Evolutionary conservation across 2,888 invertebrate species (phyloP).

Genomic region (Himalopsyche kuldschensis): DNA sequence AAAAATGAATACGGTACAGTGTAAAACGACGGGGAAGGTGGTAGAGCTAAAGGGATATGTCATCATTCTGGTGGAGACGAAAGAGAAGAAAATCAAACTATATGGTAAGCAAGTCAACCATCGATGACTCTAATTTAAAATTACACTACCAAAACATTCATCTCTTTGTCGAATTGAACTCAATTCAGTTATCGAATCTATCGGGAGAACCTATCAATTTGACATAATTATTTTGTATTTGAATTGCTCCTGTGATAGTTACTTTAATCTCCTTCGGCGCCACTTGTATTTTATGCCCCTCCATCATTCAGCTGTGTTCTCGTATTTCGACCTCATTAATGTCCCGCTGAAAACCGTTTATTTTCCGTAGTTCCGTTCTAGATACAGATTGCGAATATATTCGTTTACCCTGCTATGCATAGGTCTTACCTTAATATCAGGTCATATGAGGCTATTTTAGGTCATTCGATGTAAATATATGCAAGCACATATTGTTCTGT

Average conservation of each 20-base stretch:
- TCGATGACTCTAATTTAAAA: not conserved
- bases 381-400: not conserved
- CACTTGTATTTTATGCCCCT: not conserved
- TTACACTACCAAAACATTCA: too few species aligned
- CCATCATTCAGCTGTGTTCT: not conserved
- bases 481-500: too few species aligned
- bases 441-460: too few species aligned
- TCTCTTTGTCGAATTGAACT: too few species aligned
- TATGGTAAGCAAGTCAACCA: slow-evolving; percentile 65
- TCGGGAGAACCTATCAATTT: not conserved
- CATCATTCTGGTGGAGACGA: slow-evolving; percentile 90
- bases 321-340: not conserved
- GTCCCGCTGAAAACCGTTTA: not conserved
- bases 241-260: not conserved
- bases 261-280: not conserved
- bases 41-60: slow-evolving; percentile 95
- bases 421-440: too few species aligned
- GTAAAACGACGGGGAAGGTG: slow-evolving; percentile 54
- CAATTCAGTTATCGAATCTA: not conserved
- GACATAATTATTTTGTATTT: not conserved
- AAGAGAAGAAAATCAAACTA: slow-evolving; percentile 91
- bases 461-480: too few species aligned
- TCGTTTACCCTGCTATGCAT: too few species aligned
- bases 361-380: not conserved
- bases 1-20: slow-evolving; percentile 58